Percentiles rank a stretch among this genome's conserved stretches.
Conservation (phyloP, 2,888 invertebrate genomes). For the Tachystola acroxantha region DNA sequence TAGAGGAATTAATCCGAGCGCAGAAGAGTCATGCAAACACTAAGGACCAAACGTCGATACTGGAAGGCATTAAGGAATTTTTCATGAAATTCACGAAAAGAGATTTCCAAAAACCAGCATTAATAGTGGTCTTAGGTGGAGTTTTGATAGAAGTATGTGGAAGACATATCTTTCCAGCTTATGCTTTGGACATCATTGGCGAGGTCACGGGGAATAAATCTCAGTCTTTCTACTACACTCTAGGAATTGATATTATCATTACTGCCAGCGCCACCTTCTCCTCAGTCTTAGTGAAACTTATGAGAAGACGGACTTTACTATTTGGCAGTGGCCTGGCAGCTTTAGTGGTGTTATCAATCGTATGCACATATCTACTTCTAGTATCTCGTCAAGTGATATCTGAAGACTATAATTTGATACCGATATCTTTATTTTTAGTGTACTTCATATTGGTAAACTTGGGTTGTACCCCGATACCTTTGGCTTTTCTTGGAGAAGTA, state of each 20-base stretch:
- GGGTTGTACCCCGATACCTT: slow-evolving; percentile 49
- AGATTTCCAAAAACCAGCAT: slow-evolving; percentile 42
- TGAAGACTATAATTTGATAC: slow-evolving; percentile 29
- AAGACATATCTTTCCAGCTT: slow-evolving; percentile 46
- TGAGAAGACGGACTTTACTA: slow-evolving; percentile 41
- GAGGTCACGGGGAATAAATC: slow-evolving; percentile 34
- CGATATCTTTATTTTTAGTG: slow-evolving; percentile 32
- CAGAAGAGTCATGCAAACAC: slow-evolving; percentile 26
- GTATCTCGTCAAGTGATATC: slow-evolving; percentile 24
- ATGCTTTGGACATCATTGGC: slow-evolving; percentile 43
- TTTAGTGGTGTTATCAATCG: slow-evolving; percentile 25
- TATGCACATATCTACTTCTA: slow-evolving; percentile 38
- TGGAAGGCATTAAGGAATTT: slow-evolving; percentile 17
- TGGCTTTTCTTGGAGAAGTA: slow-evolving; percentile 51
- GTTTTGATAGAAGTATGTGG: slow-evolving; percentile 43
- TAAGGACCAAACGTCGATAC: neutral
- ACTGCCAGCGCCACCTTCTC: slow-evolving; percentile 27
- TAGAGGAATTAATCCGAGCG: slow-evolving; percentile 33
- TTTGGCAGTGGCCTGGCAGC: slow-evolving; percentile 43
- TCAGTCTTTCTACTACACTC: slow-evolving; percentile 37
- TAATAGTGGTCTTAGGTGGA: slow-evolving; percentile 30
- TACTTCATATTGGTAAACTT: slow-evolving; percentile 49
- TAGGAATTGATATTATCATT: slow-evolving; percentile 38
- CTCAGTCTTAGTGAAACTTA: slow-evolving; percentile 37
- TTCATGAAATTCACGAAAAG: slow-evolving; percentile 36